Evolutionary conservation across 2,797 vertebrate species (phyloP).

Genomic region (Halcyon badia): DNA sequence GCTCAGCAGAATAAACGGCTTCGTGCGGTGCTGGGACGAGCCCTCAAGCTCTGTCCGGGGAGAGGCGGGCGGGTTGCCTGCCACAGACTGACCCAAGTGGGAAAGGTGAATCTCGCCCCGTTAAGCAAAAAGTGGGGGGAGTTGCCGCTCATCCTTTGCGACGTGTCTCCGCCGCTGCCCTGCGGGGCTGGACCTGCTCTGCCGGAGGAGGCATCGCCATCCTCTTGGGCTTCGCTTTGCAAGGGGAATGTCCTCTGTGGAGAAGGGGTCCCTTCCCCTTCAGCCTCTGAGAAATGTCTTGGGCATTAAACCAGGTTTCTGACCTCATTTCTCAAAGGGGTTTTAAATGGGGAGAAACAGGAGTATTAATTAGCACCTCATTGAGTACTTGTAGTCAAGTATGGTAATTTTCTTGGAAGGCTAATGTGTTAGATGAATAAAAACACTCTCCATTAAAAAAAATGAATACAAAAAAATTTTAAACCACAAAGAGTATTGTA

Average conservation of each 20-base stretch:
- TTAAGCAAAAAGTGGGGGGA: not conserved
- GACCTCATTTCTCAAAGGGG: conserved; percentile 72
- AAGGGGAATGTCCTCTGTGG: not conserved
- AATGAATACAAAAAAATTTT: conserved; percentile 60
- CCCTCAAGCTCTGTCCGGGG: not conserved
- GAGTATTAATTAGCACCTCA: conserved; percentile 71
- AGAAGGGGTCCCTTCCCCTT: not conserved
- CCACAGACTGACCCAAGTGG: not conserved
- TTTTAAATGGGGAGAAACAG: conserved; percentile 43
- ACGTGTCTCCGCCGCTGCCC: not conserved
- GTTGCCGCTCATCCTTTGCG: rapidly evolving
- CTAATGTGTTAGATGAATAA: conserved; percentile 69
- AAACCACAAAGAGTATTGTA: conserved; percentile 67
- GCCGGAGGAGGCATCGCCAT: not conserved
- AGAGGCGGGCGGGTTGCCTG: not conserved
- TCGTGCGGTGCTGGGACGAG: not conserved
- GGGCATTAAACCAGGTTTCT: conserved; percentile 36
- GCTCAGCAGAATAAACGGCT: not conserved
- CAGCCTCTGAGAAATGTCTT: not conserved
- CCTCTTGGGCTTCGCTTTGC: not conserved
- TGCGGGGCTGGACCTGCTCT: not conserved
- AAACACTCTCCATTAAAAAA: conserved; percentile 69
- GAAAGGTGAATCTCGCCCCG: not conserved
- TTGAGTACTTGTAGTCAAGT: conserved; percentile 70
- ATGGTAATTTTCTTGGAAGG: conserved; percentile 71